phyloP scores from a whole-genome alignment of 2,113 vertebrate species.

The Trichechus manatus region DNA sequence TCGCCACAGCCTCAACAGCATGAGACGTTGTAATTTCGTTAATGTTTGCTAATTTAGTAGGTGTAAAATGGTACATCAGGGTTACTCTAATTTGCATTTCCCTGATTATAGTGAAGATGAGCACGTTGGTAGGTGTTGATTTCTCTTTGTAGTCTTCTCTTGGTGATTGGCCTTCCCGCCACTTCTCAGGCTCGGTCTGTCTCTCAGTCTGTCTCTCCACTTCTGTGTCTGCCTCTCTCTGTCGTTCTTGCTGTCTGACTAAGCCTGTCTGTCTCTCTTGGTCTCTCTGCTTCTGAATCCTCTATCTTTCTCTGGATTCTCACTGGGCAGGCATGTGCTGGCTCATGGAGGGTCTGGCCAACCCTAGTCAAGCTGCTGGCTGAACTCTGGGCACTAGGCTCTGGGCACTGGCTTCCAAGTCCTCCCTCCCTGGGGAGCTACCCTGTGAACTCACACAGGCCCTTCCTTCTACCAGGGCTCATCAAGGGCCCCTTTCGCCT shows the following conservation, averaged over 20 bases:
- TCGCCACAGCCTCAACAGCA: not conserved
- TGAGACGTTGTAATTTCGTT: constrained; percentile 26
- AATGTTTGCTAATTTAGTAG: constrained; percentile 71
- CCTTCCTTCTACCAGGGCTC: not conserved
- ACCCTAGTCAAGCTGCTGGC: not conserved
- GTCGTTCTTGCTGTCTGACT: not conserved
- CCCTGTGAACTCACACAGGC: not conserved
- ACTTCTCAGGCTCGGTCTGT: not conserved
- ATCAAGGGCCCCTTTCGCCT: not conserved
- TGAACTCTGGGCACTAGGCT: not conserved
- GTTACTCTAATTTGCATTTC: not conserved
- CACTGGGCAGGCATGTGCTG: not conserved
- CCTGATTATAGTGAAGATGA: not conserved
- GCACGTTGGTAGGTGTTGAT: not conserved
- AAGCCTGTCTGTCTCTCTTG: not conserved
- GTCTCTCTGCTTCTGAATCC: not conserved
- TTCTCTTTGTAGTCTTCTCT: not conserved
- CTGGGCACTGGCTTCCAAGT: not conserved
- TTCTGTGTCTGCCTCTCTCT: not conserved
- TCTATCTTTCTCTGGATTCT: not conserved
- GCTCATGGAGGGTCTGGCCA: not conserved
- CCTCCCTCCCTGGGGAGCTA: not conserved
- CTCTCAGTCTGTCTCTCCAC: not conserved
- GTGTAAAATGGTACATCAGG: constrained; percentile 49
- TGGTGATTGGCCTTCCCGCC: not conserved